Evolutionary conservation across 2,797 vertebrate genomes (phyloP).

Genomic region (Bovichtus variegatus): DNA sequence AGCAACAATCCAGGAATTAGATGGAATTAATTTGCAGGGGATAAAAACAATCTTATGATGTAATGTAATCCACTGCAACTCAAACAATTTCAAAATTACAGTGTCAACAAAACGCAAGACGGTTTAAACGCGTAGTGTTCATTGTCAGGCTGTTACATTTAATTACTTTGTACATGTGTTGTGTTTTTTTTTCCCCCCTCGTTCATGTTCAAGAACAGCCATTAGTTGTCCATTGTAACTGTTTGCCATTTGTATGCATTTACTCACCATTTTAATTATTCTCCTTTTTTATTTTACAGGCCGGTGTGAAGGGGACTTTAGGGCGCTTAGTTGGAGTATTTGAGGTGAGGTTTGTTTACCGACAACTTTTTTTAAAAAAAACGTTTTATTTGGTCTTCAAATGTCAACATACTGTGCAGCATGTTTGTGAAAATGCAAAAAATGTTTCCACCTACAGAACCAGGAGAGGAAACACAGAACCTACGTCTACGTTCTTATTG

Average conservation of each 20-base stretch:
- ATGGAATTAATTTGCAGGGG: constrained; percentile 7
- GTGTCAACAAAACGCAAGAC: constrained; percentile 6
- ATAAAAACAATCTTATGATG: constrained; percentile 38
- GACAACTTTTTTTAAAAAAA: not conserved
- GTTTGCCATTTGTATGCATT: not conserved
- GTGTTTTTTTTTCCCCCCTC: constrained; percentile 10
- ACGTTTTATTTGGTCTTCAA: not conserved
- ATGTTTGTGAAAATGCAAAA: constrained; percentile 5
- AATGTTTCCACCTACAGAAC: constrained; percentile 84
- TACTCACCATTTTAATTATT: constrained; percentile 12
- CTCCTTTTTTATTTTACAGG: constrained; percentile 80
- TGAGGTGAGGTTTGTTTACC: constrained; percentile 88
- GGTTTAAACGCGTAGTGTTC: constrained; percentile 7
- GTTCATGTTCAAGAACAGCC: not conserved
- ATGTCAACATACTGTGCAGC: not conserved
- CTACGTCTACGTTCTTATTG: constrained; percentile 96
- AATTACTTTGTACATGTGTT: not conserved
- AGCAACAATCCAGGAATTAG: constrained; percentile 6
- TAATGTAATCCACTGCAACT: constrained; percentile 39
- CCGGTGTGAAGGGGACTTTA: constrained; percentile 98
- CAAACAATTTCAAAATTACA: constrained; percentile 18
- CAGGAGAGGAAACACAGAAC: constrained; percentile 98
- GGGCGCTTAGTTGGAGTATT: constrained; percentile 98
- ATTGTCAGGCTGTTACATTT: not conserved
- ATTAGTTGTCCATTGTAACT: not conserved